phyloP scores from a whole-genome alignment of 2,797 vertebrate species.

The Sandelia bainsii region DNA sequence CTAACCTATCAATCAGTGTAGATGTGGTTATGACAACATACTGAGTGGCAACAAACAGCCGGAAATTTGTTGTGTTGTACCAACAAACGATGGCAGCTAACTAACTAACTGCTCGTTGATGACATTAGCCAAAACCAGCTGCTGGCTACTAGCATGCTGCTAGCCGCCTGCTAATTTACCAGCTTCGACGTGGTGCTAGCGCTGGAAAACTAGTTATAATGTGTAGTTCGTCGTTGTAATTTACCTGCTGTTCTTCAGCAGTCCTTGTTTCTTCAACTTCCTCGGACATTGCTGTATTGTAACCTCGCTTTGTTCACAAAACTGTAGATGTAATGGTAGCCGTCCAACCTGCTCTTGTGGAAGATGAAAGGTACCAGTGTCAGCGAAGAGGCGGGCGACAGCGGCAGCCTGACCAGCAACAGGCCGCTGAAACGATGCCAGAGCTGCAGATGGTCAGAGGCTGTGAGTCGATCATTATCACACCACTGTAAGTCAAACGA shows the following conservation, averaged over 20 bases:
- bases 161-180: constrained; percentile 36
- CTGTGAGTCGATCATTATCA: no score
- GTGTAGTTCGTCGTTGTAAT: neutral
- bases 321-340: neutral
- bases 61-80: rapidly evolving
- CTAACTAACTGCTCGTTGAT: constrained; percentile 25
- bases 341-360: constrained; percentile 11
- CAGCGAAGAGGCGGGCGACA: constrained; percentile 43
- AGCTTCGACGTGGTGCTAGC: constrained; percentile 4
- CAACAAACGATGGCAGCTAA: neutral
- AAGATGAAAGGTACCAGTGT: constrained; percentile 19
- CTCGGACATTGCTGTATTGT: constrained; percentile 85
- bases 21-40: rapidly evolving
- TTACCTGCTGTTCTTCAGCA: constrained; percentile 92
- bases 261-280: constrained; percentile 84
- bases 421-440: constrained; percentile 62
- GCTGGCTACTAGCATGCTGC: constrained; percentile 57
- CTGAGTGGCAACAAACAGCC: neutral
- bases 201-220: neutral
- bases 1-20: neutral
- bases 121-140: constrained; percentile 35
- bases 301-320: constrained; percentile 13
- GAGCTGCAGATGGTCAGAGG: constrained; percentile 31
- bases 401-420: constrained; percentile 53
- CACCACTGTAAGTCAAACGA: neutral